A percentile compares a stretch with the other conserved stretches of the same genome.
Evolutionary conservation across 2,113 vertebrate species (phyloP).

Genomic region (Albula goreensis): DNA sequence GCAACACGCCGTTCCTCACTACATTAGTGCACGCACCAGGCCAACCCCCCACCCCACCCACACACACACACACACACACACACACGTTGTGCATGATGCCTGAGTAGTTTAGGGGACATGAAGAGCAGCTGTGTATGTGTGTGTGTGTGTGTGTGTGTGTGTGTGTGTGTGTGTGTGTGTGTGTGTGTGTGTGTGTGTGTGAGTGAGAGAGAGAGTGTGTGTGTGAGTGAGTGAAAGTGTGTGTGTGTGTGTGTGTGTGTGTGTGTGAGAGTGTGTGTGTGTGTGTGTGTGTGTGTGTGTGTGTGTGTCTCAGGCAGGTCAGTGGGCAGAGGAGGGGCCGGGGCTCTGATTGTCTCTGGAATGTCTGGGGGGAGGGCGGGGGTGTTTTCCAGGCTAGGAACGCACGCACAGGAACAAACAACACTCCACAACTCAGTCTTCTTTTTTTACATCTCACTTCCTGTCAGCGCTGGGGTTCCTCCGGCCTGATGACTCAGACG

Average conservation of each 20-base stretch:
- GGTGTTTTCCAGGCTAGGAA: background rate
- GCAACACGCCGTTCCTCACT: background rate
- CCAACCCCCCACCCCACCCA: background rate
- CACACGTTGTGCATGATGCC: background rate
- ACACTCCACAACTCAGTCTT: background rate
- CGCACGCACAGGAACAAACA: constrained; percentile 1
- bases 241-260: background rate
- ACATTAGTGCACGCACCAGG: background rate
- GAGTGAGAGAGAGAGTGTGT: background rate
- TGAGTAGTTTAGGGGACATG: background rate
- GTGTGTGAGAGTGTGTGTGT: constrained; percentile 18
- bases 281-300: constrained; percentile 13
- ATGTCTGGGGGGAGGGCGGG: background rate
- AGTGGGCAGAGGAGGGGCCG: constrained; percentile 14
- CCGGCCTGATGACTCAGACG: background rate
- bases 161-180: background rate
- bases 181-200: background rate
- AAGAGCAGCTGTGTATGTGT: background rate
- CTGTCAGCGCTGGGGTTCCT: background rate
- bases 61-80: background rate
- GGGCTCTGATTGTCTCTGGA: constrained; percentile 2
- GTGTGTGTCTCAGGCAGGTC: constrained; percentile 16
- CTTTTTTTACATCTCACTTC: background rate
- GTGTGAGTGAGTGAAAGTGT: background rate
- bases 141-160: too few relatives aligned